Percentiles rank a stretch among this genome's conserved stretches.
These are phyloP conservation scores for Ceramica pisi DNA, from an alignment of 2,888 invertebrate species.

Conservation along the genomic window DNA sequence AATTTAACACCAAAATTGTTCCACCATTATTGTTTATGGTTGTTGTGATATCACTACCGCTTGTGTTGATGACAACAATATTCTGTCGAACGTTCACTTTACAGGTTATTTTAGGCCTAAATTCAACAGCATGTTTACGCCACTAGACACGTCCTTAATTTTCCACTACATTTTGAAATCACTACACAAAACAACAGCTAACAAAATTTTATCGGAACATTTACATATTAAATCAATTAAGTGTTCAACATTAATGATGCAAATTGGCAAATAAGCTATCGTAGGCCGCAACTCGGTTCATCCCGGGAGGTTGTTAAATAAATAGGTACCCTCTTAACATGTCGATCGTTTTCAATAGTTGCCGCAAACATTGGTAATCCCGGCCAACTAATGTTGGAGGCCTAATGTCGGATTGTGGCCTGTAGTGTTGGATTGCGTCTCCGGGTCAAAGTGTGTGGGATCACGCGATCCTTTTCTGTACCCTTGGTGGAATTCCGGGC, in stretches of 20 bases:
- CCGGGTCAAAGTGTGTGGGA: slow-evolving; percentile 1
- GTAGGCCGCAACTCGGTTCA: slow-evolving; percentile 76
- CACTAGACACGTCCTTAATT: slow-evolving; percentile 19
- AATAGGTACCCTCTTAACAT: slow-evolving; percentile 75
- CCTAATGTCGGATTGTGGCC: slow-evolving; percentile 46
- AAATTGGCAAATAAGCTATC: slow-evolving; percentile 88
- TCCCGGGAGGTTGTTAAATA: slow-evolving; percentile 81
- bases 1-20: too few relatives aligned
- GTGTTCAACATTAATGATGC: slow-evolving; percentile 84
- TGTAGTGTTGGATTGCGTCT: slow-evolving; percentile 18
- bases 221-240: slow-evolving; percentile 86
- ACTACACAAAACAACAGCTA: slow-evolving; percentile 53
- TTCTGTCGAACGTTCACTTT: slow-evolving; percentile 6
- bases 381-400: slow-evolving; percentile 43
- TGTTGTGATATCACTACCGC: neutral
- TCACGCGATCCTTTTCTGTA: slow-evolving; percentile 5
- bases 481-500: neutral
- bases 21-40: too few relatives aligned
- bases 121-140: neutral
- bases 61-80: neutral
- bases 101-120: slow-evolving; percentile 13
- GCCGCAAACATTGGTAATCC: slow-evolving; percentile 71
- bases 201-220: slow-evolving; percentile 77
- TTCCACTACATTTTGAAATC: slow-evolving; percentile 34
- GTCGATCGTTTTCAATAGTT: slow-evolving; percentile 78